These are phyloP conservation scores for Lethenteron reissneri DNA, from an alignment of 2,113 vertebrate species.

Conservation along the genomic window DNA sequence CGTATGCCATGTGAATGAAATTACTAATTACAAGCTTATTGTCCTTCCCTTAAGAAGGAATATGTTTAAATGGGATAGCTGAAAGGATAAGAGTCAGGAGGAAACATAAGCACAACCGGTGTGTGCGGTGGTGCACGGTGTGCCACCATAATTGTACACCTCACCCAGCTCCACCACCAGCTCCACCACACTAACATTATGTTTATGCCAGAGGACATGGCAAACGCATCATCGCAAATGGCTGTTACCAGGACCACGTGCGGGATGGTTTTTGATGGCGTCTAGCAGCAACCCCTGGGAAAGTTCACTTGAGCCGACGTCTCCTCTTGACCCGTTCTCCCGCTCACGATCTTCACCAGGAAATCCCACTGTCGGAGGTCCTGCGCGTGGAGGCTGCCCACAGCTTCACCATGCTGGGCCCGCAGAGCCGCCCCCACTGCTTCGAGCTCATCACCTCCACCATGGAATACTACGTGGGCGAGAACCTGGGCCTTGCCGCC, in stretches of 20 bases:
- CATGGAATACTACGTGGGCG: constrained; percentile 67
- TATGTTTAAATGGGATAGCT: too few relatives aligned
- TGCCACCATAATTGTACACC: too few relatives aligned
- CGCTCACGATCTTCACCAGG: constrained; percentile 13
- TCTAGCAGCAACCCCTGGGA: background rate
- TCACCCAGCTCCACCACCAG: too few relatives aligned
- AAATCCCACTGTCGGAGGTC: constrained; percentile 27
- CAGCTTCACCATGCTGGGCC: constrained; percentile 35
- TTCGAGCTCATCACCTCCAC: constrained; percentile 75
- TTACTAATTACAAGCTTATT: too few relatives aligned
- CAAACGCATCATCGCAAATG: background rate
- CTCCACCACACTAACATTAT: too few relatives aligned
- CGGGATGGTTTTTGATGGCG: background rate
- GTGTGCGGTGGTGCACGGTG: too few relatives aligned
- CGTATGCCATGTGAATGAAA: too few relatives aligned
- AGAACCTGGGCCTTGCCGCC: constrained; percentile 32
- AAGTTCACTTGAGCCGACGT: background rate
- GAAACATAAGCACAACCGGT: too few relatives aligned
- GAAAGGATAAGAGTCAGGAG: too few relatives aligned
- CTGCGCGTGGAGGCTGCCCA: constrained; percentile 21
- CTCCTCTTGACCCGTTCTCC: background rate
- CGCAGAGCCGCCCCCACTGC: constrained; percentile 57
- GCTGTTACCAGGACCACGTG: background rate
- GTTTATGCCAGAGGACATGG: too few relatives aligned
- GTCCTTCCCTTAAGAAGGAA: too few relatives aligned